Evolutionary conservation across 2,888 invertebrate species (phyloP), one percentile per base, ranked within the genome.

Genomic region (Seira musarum): DNA sequence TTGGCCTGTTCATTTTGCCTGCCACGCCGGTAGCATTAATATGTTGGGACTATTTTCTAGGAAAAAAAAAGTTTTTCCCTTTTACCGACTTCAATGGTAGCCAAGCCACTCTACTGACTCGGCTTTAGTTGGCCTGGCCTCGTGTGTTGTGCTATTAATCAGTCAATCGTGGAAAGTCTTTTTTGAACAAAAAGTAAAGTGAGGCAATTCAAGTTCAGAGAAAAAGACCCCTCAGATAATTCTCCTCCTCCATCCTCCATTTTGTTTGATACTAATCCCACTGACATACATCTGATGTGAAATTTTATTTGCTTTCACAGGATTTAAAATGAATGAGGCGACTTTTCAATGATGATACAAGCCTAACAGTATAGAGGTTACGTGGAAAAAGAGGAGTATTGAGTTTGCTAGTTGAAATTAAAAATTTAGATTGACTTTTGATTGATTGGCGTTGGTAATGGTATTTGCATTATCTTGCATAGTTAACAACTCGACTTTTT

Each of bases 141-240:
- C n/a, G n/a, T n/a, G n/a, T n/a, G n/a, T 40, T 40, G 40, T 40
- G 57, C 57, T 57, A 57, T 57, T 57, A 57, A 57, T 57, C 57
- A 57, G 17, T 13, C 40, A 6, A 40, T n/a, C n/a, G 40, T 40
- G 57, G 17, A 57, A n/a, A n/a, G n/a, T 57, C 5, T 15, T 13
- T 3, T n/a, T 57, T 57, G n/a, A n/a, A 3, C n/a, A 57, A 57
- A 8, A 57, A 57, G 5, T 6, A 15, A 57, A n/a, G 15, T n/a
- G 40, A 40, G 40, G 6, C 13, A 40, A 40, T 13, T 40, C 13
- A 40, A 40, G 6, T 40, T 40, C 6, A 57, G n/a, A n/a, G n/a
- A 57, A 57, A 57, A 57, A 57, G 15, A n/a, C n/a, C n/a, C n/a
- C n/a, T n/a, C n/a, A n/a, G n/a, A n/a, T n/a, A n/a, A n/a, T n/a